Conservation (phyloP, 2,797 vertebrate genomes). For the Crax fasciolata region DNA sequence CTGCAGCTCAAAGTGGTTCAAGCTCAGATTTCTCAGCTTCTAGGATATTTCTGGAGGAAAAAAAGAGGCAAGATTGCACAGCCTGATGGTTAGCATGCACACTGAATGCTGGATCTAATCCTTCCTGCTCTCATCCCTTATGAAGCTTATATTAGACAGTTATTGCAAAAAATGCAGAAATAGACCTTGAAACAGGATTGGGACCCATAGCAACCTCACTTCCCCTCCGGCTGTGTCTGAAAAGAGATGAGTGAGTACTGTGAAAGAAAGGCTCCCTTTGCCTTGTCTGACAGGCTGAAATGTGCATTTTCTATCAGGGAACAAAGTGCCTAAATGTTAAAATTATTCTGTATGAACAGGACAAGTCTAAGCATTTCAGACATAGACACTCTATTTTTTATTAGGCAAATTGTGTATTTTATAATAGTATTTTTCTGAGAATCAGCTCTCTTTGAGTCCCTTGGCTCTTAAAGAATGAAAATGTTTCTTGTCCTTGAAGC, state of each 20-base stretch:
- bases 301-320: neutral
- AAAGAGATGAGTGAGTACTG: neutral
- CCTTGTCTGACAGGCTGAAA: neutral
- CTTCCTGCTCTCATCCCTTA: neutral
- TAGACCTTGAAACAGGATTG: conserved; percentile 26
- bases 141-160: neutral
- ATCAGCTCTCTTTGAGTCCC: neutral
- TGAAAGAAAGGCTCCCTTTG: conserved; percentile 37
- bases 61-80: neutral
- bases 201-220: conserved; percentile 11
- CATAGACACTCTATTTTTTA: neutral
- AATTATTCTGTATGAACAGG: neutral
- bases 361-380: neutral
- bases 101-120: neutral
- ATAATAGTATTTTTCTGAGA: conserved; percentile 7
- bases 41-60: neutral
- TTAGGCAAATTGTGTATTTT: conserved; percentile 33
- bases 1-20: neutral
- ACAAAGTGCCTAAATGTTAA: conserved; percentile 1
- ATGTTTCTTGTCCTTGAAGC: neutral
- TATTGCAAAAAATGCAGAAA: conserved; percentile 7
- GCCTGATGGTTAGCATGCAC: neutral
- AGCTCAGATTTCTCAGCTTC: neutral
- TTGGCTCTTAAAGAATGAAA: conserved; percentile 41
- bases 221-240: neutral